These are phyloP conservation scores for Artemia franciscana DNA, from an alignment of 1,140 invertebrate genomes.

Conservation along the genomic window DNA sequence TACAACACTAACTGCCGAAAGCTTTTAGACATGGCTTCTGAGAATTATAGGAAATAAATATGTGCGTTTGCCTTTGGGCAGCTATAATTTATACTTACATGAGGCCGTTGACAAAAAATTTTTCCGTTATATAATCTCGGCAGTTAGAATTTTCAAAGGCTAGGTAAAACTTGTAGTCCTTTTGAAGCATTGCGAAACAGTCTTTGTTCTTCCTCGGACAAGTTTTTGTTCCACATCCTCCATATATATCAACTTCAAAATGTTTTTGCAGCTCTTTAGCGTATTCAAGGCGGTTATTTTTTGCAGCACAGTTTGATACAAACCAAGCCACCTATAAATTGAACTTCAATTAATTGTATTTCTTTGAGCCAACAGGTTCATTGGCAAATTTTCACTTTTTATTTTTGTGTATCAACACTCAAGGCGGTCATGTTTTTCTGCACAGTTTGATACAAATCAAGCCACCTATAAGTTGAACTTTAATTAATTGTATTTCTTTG, in stretches of 20 bases:
- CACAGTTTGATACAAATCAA: no score
- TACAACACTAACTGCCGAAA: no score
- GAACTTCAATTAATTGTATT: no score
- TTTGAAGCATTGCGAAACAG: slow-evolving; percentile 75
- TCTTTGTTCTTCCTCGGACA: slow-evolving; percentile 51
- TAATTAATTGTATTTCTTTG: no score
- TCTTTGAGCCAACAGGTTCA: no score
- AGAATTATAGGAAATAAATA: no score
- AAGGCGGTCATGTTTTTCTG: no score
- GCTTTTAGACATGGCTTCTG: no score
- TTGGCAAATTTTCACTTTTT: no score
- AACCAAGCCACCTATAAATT: slow-evolving; percentile 81
- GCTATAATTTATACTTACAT: slow-evolving; percentile 36
- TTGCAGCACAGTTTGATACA: slow-evolving; percentile 79
- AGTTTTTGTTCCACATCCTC: slow-evolving; percentile 58
- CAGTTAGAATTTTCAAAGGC: slow-evolving; percentile 95
- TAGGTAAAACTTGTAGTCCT: slow-evolving; percentile 90
- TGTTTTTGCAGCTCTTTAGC: slow-evolving; percentile 60
- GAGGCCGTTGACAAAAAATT: slow-evolving; percentile 81
- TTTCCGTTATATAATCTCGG: slow-evolving; percentile 87
- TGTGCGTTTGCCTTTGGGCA: no score
- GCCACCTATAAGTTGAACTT: no score
- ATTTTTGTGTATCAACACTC: no score
- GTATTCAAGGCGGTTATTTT: slow-evolving; percentile 63
- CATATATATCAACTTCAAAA: slow-evolving; percentile 79